Evolutionary conservation across 1,140 invertebrate species (phyloP).

Genomic region (Bombus soroeensis): DNA sequence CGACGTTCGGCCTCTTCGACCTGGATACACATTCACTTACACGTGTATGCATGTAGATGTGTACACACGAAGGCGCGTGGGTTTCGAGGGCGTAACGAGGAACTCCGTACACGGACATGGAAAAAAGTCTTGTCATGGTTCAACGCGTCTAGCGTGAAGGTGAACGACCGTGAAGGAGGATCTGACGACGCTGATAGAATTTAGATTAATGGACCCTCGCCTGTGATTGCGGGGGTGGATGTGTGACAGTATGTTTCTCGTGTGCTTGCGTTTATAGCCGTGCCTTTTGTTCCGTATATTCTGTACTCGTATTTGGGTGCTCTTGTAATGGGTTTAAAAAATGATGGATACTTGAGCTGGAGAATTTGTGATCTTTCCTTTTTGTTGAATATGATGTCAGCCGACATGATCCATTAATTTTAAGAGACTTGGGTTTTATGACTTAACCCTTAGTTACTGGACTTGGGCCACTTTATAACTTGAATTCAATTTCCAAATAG

Average conservation of each 20-base stretch:
- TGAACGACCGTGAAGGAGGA: conserved; percentile 16
- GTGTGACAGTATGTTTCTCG: not conserved
- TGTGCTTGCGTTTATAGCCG: not conserved
- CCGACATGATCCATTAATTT: not conserved
- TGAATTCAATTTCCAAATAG: too few species aligned
- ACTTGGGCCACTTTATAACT: too few species aligned
- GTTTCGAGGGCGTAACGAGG: conserved; percentile 52
- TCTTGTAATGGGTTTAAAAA: not conserved
- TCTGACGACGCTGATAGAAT: conserved; percentile 34
- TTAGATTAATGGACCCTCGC: conserved; percentile 30
- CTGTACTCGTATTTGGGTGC: not conserved
- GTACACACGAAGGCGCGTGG: not conserved
- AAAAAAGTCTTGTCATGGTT: conserved; percentile 36
- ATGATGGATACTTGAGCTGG: not conserved
- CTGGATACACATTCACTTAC: conserved; percentile 13
- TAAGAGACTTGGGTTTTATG: not conserved
- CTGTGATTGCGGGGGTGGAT: not conserved
- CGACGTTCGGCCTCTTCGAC: conserved; percentile 44
- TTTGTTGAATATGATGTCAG: too few species aligned
- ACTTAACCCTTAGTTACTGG: too few species aligned
- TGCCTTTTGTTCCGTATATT: not conserved
- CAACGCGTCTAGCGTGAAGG: conserved; percentile 23
- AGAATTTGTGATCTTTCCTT: too few species aligned
- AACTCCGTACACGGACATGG: not conserved
- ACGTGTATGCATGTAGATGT: not conserved